Evolutionary conservation across 2,888 invertebrate genomes (phyloP).

Genomic region (Ecdyonurus torrentis): DNA sequence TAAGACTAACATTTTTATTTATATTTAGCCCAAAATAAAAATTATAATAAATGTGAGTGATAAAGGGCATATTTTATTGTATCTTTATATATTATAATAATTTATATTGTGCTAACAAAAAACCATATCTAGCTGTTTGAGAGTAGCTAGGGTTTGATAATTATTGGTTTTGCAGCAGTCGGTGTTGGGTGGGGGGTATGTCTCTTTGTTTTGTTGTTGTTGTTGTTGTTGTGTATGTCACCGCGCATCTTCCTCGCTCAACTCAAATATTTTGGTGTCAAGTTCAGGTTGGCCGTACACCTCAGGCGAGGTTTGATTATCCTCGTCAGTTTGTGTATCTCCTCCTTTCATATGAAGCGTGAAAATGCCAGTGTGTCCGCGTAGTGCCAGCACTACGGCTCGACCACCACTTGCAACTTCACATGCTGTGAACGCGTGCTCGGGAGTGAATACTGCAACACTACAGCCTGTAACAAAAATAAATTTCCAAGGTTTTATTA

Average conservation of each 20-base stretch:
- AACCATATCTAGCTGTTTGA: background rate
- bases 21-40: no score
- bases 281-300: background rate
- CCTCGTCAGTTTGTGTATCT: slow-evolving; percentile 8
- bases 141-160: background rate
- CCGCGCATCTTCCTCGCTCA: slow-evolving; percentile 3
- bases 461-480: slow-evolving; percentile 40
- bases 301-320: background rate
- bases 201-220: no score
- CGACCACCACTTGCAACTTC: slow-evolving; percentile 59
- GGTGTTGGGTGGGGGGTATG: no score
- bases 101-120: background rate
- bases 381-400: slow-evolving; percentile 48
- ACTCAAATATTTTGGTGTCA: slow-evolving; percentile 9
- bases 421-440: slow-evolving; percentile 53
- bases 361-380: slow-evolving; percentile 43
- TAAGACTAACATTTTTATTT: no score
- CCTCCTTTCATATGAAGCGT: slow-evolving; percentile 33
- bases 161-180: background rate
- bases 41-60: no score
- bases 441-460: slow-evolving; percentile 63
- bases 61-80: no score
- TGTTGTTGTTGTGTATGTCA: background rate
- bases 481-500: background rate
- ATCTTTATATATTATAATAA: no score